Base-by-base conservation (phyloP, 2,888 invertebrate species). In the Hirtodrosophila trivittata region DNA sequence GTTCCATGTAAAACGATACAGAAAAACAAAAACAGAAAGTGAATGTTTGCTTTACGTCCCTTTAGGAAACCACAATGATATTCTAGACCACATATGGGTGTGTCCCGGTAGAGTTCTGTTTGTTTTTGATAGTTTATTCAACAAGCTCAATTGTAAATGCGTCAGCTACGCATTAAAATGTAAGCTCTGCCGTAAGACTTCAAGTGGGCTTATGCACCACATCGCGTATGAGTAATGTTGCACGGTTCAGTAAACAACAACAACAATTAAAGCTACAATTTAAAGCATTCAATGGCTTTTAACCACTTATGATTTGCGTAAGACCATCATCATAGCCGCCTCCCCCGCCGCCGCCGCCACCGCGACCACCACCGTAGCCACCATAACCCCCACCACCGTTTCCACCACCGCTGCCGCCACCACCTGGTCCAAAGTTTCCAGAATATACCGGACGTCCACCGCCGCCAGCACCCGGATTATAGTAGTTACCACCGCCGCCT, bases 241-340 rank as follows among this genome's bases (percentile, higher is more conserved):
- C 14, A 3, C n/a, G 21, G n/a, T 33, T 51, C 5, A 28, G 28
- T 28, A 3, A 28, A 28, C 2, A 21, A 21, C 18, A 21, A 28
- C 9, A 28, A 28, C 5, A n/a, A 28, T 9, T 28, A n/a, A 7
- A n/a, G 7, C n/a, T 9, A 2, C 1, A 12, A 33, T 49, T 43
- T 35, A 10, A 16, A 26, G 0, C n/a, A 21, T 30, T 38, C 4
- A 32, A 21, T 21, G 21, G 9, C 10, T 12, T 37, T 68, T 66
- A 84, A 30, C 75, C 81, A 18, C 69, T 60, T 38, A 80, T 80
- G 58, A 78, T 62, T 66, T 80, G 78, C 47, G 78, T 77, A 1
- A 84, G 42, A 2, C 60, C 82, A 33, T 58, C 60, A 42, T 84
- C 77, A 21, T 81, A 66, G 25, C 64, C 66, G 4, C 43, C 45